Evolutionary conservation across 2,113 vertebrate genomes (phyloP), one percentile per base, ranked within the genome.

Genomic region (Apaloderma vittatum): DNA sequence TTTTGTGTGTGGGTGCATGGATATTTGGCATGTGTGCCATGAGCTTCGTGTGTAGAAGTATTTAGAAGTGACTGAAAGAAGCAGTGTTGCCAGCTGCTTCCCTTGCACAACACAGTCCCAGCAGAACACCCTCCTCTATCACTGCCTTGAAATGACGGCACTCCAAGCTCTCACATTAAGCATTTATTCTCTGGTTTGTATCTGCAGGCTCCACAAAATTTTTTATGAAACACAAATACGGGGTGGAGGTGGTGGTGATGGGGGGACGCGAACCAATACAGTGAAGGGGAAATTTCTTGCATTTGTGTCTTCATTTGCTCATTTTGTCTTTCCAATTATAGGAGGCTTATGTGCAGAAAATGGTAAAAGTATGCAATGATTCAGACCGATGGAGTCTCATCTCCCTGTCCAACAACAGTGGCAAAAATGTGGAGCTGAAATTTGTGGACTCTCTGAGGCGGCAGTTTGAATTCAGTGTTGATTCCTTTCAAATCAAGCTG

Each of bases 321-420:
- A 81, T 96, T 96, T 97, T 94, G 67, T 93, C 73, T 98, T 98
- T 98, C 95, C 84, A 51, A 96, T 98, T 97, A 19, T 97, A 99
- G 99, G 99, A 99, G 94, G 99, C 99, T 79, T 99, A 99, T 73
- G 99, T 99, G 97, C 99, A 99, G 98, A 99, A 99, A 98, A 99
- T 99, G 99, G 99, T 99, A 94, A 99, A 99, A 98, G 99, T 99
- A 91, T 99, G 99, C 97, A 99, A 99, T 88, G 99, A 99, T 97
- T 99, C 99, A 6, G 99, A 99, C 97, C 99, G 99, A 51, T 99
- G 99, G 99, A 99, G 99, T 97, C 99, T 99, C 91, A 99, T 99
- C 97, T 99, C 99, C 48, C 98, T 99, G 90, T 99, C 99, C 95
- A 99, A 99, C 98, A 99, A 99, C 99, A 98, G 99, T 51, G 99